phyloP scores from a whole-genome alignment of 2,888 invertebrate species.

The Aporophyla nigra region DNA sequence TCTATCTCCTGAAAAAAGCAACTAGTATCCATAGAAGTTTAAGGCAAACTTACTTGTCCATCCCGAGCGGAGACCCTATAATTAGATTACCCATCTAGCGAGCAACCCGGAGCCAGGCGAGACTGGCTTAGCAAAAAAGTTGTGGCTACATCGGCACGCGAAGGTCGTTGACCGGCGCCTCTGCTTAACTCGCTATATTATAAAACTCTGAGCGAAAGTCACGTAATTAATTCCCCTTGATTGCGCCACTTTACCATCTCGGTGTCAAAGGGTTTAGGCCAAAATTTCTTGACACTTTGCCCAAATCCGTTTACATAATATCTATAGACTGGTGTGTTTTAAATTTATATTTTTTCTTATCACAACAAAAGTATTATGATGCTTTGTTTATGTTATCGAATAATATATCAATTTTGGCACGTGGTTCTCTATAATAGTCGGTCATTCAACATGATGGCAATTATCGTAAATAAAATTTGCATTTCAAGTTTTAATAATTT shows the following conservation, averaged over 20 bases:
- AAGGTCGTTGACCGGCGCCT: conserved; percentile 84
- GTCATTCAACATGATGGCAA: conserved; percentile 51
- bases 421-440: conserved; percentile 51
- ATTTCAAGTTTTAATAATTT: conserved; percentile 64
- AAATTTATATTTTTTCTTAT: conserved; percentile 29
- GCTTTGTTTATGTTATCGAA: conserved; percentile 32
- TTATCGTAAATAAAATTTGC: conserved; percentile 62
- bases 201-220: conserved; percentile 82
- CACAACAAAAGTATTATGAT: conserved; percentile 10
- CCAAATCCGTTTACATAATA: conserved; percentile 29
- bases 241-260: conserved; percentile 47
- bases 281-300: conserved; percentile 19
- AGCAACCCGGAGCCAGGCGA: conserved; percentile 78
- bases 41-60: conserved; percentile 76
- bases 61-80: conserved; percentile 82
- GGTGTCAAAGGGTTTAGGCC: conserved; percentile 65
- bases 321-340: background rate
- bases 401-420: conserved; percentile 56
- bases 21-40: conserved; percentile 72
- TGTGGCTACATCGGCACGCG: conserved; percentile 79
- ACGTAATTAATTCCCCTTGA: conserved; percentile 72
- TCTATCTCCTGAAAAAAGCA: conserved; percentile 67
- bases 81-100: conserved; percentile 86
- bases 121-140: conserved; percentile 86
- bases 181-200: conserved; percentile 78